A percentile compares a stretch with the other conserved stretches of the same genome.
Evolutionary conservation across 2,888 invertebrate species (phyloP).

Genomic region (Spialia ferax): DNA sequence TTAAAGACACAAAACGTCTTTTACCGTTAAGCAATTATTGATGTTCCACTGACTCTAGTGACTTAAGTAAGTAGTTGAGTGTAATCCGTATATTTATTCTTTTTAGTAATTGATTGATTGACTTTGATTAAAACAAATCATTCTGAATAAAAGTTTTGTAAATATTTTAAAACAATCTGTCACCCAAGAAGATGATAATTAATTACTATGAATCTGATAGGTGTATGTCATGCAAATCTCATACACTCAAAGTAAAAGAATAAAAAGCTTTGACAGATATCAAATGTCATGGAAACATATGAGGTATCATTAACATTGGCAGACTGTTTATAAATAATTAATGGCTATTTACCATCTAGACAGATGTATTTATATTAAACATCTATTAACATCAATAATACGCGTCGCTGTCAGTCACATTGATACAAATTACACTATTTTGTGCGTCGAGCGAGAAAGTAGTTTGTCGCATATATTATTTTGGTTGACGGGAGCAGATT

Average conservation of each 20-base stretch:
- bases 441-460: slow-evolving; percentile 15
- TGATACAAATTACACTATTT: slow-evolving; percentile 13
- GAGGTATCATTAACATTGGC: slow-evolving; percentile 1
- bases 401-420: slow-evolving; percentile 6
- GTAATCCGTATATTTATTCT: no score
- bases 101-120: no score
- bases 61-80: no score
- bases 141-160: no score
- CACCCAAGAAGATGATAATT: no score
- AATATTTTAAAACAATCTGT: no score
- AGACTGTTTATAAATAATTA: slow-evolving; percentile 11
- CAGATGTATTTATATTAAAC: slow-evolving; percentile 2
- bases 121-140: no score
- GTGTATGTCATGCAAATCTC: no score
- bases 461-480: slow-evolving; percentile 4
- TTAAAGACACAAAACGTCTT: no score
- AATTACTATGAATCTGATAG: no score
- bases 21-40: no score
- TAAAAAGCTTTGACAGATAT: slow-evolving; percentile 14
- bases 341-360: slow-evolving; percentile 12
- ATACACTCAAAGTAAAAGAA: no score
- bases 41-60: neutral
- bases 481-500: slow-evolving; percentile 15
- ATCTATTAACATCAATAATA: slow-evolving; percentile 25
- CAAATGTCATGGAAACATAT: neutral